Evolutionary conservation across 1,140 invertebrate genomes (phyloP).

Genomic region (Atta texana): DNA sequence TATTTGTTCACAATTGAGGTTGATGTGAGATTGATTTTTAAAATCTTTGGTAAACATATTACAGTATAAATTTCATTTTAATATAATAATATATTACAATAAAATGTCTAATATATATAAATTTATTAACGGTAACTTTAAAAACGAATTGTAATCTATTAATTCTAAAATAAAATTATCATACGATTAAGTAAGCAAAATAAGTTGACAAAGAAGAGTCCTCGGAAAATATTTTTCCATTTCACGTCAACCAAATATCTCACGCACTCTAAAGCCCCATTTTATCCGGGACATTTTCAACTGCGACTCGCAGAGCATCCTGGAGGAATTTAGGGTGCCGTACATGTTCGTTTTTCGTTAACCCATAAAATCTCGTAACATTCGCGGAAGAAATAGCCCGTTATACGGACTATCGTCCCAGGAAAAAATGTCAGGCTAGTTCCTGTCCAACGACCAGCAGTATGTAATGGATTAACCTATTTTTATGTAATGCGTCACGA

Average conservation of each 20-base stretch:
- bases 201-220: not conserved
- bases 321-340: constrained; percentile 26
- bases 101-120: not conserved
- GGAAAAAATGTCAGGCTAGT: constrained; percentile 8
- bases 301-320: not conserved
- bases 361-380: constrained; percentile 34
- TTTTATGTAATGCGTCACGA: constrained; percentile 58
- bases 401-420: not conserved
- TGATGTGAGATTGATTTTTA: too few species aligned
- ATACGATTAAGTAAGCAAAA: not conserved
- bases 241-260: constrained; percentile 11
- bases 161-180: not conserved
- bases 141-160: not conserved
- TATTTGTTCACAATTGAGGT: not conserved
- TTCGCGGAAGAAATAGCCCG: constrained; percentile 1
- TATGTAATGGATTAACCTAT: constrained; percentile 55
- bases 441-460: not conserved
- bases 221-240: constrained; percentile 23
- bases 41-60: not conserved
- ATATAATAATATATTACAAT: not conserved
- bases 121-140: not conserved
- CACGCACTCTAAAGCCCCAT: not conserved
- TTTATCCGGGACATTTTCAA: constrained; percentile 27
- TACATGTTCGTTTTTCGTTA: constrained; percentile 35
- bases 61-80: constrained; percentile 2